Evolutionary conservation across 2,113 vertebrate genomes (phyloP).

Genomic region (Oxyura jamaicensis): DNA sequence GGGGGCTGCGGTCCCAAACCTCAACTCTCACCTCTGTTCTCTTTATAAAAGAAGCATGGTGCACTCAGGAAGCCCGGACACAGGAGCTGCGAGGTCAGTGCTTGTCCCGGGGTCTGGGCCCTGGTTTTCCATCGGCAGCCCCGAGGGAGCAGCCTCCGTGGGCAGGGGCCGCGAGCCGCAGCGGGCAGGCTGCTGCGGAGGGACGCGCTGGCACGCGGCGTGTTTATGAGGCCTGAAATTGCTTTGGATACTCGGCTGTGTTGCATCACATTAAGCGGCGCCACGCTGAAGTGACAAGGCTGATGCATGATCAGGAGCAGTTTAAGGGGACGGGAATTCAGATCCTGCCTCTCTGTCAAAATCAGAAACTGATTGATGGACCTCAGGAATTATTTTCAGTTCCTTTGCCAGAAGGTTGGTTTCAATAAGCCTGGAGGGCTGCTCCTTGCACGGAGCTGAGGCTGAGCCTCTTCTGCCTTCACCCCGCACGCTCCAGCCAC

Average conservation of each 20-base stretch:
- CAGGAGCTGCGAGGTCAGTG: not conserved
- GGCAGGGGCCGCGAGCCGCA: not conserved
- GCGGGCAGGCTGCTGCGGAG: not conserved
- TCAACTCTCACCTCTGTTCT: too few relatives aligned
- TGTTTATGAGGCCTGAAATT: conserved; percentile 17
- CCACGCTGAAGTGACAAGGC: conserved; percentile 27
- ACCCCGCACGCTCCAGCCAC: rapidly evolving
- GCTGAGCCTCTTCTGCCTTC: rapidly evolving
- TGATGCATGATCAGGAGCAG: conserved; percentile 5
- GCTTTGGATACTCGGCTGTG: not conserved
- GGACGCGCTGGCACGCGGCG: not conserved
- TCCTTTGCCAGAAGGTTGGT: conserved; percentile 4
- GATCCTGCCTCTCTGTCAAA: not conserved
- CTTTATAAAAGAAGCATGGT: rapidly evolving
- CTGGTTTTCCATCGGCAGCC: not conserved
- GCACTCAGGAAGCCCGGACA: not conserved
- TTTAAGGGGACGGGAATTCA: not conserved
- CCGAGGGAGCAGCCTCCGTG: not conserved
- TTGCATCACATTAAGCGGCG: conserved; percentile 26
- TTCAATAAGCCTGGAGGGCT: not conserved
- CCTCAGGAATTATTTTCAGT: not conserved
- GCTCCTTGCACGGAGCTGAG: rapidly evolving
- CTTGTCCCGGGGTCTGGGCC: not conserved
- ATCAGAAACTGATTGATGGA: not conserved
- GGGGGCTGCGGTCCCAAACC: not conserved